phyloP scores from a whole-genome alignment of 2,113 vertebrate species.

The Takifugu bimaculatus region DNA sequence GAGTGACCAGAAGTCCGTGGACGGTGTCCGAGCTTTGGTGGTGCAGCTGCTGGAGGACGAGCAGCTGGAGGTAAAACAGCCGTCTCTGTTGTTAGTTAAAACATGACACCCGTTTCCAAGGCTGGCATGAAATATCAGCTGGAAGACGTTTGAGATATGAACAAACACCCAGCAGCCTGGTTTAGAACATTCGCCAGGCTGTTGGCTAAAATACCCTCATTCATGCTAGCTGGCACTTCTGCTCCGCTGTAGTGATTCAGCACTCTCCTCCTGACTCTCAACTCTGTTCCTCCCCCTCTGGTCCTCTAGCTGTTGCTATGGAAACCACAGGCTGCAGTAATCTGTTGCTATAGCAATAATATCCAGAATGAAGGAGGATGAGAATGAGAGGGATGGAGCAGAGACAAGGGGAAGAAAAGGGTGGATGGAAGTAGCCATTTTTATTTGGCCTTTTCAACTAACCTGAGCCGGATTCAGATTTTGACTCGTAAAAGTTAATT shows the following conservation, averaged over 20 bases:
- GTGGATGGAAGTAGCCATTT: constrained; percentile 47
- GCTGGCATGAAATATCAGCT: not conserved
- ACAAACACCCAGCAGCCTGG: constrained; percentile 7
- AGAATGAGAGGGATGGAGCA: constrained; percentile 51
- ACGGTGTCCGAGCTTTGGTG: constrained; percentile 82
- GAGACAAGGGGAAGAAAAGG: constrained; percentile 54
- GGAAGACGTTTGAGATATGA: not conserved
- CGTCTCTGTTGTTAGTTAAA: not conserved
- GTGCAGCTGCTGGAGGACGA: constrained; percentile 90
- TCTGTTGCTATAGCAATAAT: constrained; percentile 76
- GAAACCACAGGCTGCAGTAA: constrained; percentile 76
- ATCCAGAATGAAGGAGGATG: constrained; percentile 66
- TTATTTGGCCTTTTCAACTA: constrained; percentile 33
- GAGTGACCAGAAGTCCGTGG: constrained; percentile 81
- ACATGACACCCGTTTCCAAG: not conserved
- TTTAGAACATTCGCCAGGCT: constrained; percentile 24
- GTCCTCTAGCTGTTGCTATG: constrained; percentile 69
- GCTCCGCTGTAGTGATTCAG: constrained; percentile 71
- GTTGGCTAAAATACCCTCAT: constrained; percentile 31
- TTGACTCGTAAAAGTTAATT: not conserved
- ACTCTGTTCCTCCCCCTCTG: constrained; percentile 24
- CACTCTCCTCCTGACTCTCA: constrained; percentile 51
- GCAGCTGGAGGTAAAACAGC: constrained; percentile 86
- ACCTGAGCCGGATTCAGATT: constrained; percentile 2
- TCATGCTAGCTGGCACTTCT: constrained; percentile 47